phyloP scores from a whole-genome alignment of 2,797 vertebrate species.

The Scleropages formosus region DNA sequence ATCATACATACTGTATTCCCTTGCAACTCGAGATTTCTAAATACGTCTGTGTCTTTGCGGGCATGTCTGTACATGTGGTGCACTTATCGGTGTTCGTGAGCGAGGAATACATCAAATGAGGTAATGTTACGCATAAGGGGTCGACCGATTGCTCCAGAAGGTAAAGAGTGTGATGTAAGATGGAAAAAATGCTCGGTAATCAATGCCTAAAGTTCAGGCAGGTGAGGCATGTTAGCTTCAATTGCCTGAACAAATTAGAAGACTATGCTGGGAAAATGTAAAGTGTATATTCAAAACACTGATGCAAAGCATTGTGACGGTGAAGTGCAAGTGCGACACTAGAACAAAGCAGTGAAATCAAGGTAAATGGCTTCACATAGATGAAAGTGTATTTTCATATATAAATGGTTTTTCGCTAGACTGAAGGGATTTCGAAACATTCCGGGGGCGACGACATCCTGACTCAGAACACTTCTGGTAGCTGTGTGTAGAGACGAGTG shows the following conservation, averaged over 20 bases:
- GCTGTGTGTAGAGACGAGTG: constrained; percentile 61
- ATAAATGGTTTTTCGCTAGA: constrained; percentile 65
- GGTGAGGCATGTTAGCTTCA: constrained; percentile 49
- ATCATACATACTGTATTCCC: constrained; percentile 36
- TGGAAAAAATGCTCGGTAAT: constrained; percentile 49
- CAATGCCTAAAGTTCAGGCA: constrained; percentile 46
- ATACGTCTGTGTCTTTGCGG: constrained; percentile 15
- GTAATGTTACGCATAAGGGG: background rate
- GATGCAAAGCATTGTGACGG: constrained; percentile 45
- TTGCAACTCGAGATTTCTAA: constrained; percentile 19
- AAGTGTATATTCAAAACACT: constrained; percentile 51
- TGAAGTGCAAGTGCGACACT: constrained; percentile 48
- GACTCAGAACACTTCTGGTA: constrained; percentile 55
- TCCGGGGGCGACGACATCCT: constrained; percentile 56
- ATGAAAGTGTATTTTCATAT: constrained; percentile 68
- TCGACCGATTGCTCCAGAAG: constrained; percentile 35
- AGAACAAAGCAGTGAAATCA: constrained; percentile 51
- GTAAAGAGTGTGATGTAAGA: background rate
- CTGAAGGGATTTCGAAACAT: constrained; percentile 51
- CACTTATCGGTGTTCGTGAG: too few relatives aligned
- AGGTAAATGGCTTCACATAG: constrained; percentile 55
- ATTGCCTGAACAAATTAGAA: constrained; percentile 41
- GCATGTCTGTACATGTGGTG: constrained; percentile 30
- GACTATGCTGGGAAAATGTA: constrained; percentile 43
- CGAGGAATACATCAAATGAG: too few relatives aligned